Base-by-base conservation (phyloP, 2,888 invertebrate genomes). In the Athrips mouffetella region DNA sequence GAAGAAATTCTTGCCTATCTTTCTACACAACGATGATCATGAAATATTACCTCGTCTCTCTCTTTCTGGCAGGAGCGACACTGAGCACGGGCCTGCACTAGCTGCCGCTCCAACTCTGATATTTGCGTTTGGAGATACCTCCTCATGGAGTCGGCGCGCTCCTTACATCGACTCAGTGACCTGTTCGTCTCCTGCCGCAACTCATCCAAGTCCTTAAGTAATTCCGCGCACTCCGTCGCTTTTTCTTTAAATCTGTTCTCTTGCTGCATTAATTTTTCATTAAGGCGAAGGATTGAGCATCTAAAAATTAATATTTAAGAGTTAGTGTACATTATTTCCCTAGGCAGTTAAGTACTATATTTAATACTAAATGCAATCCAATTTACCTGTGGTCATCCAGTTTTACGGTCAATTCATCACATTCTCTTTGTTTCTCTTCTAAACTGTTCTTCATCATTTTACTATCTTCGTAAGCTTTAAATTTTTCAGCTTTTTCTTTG, bases 81-180 rank as follows among this genome's bases (percentile, higher is more conserved):
- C 50, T 81, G 82, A 0, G 86, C 87, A 6, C 86, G 68, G 45
- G 78, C 83, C 35, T 81, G 76, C 37, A 80, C 70, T 37, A 87
- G 57, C 53, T 86, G 84, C n/a, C 77, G 61, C 53, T 87, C 86
- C 2, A 87, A 57, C 40, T 83, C 84, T 0, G 84, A 74, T 31
- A 87, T 73, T 52, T 86, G 86, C 0, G 71, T 71, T 35, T 84
- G 84, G 48, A 84, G 58, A 42, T 78, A 75, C 30, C 78, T 67
- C 8, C 80, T 67, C 73, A 74, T 78, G 0, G 78, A 71, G 15
- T 85, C 82, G 0, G 80, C 61, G 16, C 86, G 65, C 18, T 82
- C 86, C 51, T 81, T 85, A 40, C 62, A 56, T 18, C 83, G 63
- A 16, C 44, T 54, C 20, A 79, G 35, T 0, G 77, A 63, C 25